These are phyloP conservation scores for Hipparchia semele DNA, from an alignment of 2,888 invertebrate species.

Conservation along the genomic window DNA sequence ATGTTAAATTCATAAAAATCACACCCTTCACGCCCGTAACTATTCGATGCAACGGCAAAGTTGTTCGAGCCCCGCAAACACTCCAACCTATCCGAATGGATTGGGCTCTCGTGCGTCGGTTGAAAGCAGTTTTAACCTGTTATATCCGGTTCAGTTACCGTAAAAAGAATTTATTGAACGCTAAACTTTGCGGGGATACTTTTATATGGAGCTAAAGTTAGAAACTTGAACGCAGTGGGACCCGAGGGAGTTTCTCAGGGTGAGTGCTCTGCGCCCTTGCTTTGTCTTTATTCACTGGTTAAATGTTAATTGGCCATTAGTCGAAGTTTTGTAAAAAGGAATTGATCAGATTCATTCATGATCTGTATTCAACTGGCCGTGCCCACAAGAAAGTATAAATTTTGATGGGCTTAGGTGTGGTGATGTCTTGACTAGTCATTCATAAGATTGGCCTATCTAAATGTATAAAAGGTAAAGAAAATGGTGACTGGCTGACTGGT, in stretches of 20 bases:
- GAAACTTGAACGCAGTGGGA: background rate
- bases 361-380: too few species aligned
- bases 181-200: background rate
- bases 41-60: background rate
- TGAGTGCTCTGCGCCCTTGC: background rate
- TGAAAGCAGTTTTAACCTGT: slow-evolving; percentile 9
- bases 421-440: too few species aligned
- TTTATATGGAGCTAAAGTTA: slow-evolving; percentile 5
- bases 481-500: too few species aligned
- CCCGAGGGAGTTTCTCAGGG: background rate
- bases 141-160: slow-evolving; percentile 16
- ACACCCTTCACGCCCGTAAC: background rate
- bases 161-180: slow-evolving; percentile 16
- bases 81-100: slow-evolving; percentile 11
- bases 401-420: too few species aligned
- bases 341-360: too few species aligned
- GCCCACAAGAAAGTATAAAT: too few species aligned
- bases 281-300: too few species aligned
- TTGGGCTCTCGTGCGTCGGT: background rate
- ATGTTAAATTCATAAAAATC: background rate
- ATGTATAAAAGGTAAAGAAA: too few species aligned
- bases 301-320: too few species aligned
- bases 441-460: too few species aligned
- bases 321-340: too few species aligned
- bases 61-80: background rate